Base-by-base conservation (phyloP, 2,113 vertebrate genomes). In the Setophaga kirtlandii region DNA sequence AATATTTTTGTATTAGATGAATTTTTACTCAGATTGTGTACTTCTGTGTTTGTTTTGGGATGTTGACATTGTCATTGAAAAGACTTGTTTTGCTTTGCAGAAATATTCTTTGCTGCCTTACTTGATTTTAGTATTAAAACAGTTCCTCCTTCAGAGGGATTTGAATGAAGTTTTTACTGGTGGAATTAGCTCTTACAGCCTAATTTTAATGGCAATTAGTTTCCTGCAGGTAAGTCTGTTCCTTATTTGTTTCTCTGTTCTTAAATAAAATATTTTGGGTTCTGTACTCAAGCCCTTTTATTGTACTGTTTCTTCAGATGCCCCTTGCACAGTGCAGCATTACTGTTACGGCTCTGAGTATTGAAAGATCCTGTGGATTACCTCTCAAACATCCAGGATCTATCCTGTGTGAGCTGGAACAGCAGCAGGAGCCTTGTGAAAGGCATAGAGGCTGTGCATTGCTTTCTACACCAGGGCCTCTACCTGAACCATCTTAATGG, bases 181-280 rank as follows among this genome's bases (percentile, higher is more conserved):
- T 63, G 99, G 99, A 83, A 99, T 99, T 60, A 99, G 99, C 81
- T 99, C 99, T 60, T 99, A 99, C 97, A 99, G 99, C 98, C 98
- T 99, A 42, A 99, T 99, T 97, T 98, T 99, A 94, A 99, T 99
- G 99, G 99, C 99, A 83, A 99, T 99, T 96, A 99, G 99, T 97
- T 99, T 99, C 94, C 97, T 99, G 73, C 99, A 99, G 99, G 99
- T 99, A 90, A 88, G 98, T 70, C 23, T 77, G 7, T 56, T 74
- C 31, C 46, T 22, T 77, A 4, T 55, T 92, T 90, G 7, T 65
- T 84, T 74, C 35, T 44, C 1, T 64, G 21, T 73, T 77, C 25
- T 50, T 80, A 44, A 44, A 44, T 5, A 46, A 69, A 83, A 37
- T 73, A 27, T 35, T 42, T 90, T 30, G 10, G 1, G 39, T 68